phyloP scores from a whole-genome alignment of 2,888 invertebrate genomes.

The Tridacna crocea region DNA sequence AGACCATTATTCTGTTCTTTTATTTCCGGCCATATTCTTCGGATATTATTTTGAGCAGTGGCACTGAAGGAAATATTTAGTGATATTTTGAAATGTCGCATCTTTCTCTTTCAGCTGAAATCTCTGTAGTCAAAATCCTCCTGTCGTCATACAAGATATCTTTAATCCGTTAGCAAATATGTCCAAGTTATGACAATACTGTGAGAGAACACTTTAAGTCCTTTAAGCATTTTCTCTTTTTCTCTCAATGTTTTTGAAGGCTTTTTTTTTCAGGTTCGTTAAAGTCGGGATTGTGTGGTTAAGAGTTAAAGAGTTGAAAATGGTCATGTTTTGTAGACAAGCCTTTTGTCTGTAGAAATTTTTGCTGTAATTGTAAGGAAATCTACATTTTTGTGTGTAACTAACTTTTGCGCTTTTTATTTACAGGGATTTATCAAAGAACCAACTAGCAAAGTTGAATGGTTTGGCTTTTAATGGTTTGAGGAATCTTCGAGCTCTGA shows the following conservation, averaged over 20 bases:
- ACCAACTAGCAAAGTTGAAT: conserved; percentile 91
- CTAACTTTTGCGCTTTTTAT: neutral
- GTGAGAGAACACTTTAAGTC: too few relatives aligned
- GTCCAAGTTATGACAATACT: too few relatives aligned
- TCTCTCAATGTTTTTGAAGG: too few relatives aligned
- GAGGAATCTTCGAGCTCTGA: conserved; percentile 89
- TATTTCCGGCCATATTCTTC: neutral
- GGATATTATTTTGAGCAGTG: conserved; percentile 15
- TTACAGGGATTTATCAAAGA: conserved; percentile 92
- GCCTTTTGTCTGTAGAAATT: too few relatives aligned
- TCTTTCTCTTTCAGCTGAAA: conserved; percentile 14
- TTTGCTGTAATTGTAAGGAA: neutral
- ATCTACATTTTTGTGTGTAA: neutral
- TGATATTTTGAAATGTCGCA: neutral
- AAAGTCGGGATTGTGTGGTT: too few relatives aligned
- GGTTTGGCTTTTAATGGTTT: conserved; percentile 93
- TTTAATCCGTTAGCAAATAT: too few relatives aligned
- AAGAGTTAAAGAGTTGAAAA: too few relatives aligned
- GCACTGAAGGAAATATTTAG: conserved; percentile 19
- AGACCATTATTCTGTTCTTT: conserved; percentile 4
- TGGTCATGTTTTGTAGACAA: too few relatives aligned
- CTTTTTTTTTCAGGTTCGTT: too few relatives aligned
- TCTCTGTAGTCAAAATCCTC: too few relatives aligned
- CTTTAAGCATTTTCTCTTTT: too few relatives aligned
- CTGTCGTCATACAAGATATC: too few relatives aligned